Evolutionary conservation across 2,113 vertebrate species (phyloP).

Genomic region (Channa maculata): DNA sequence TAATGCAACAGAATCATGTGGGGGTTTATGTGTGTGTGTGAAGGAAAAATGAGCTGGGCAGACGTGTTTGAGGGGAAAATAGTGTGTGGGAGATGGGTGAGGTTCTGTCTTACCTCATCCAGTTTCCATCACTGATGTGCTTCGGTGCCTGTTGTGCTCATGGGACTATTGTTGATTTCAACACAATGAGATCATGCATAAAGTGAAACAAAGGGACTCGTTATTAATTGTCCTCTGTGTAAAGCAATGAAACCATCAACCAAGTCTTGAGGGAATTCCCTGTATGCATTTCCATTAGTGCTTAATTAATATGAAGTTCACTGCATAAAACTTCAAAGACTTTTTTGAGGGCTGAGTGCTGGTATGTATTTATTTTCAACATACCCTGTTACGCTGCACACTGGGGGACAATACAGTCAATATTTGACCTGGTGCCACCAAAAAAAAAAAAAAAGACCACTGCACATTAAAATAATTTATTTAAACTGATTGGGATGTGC

Average conservation of each 20-base stretch:
- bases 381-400: too few species aligned
- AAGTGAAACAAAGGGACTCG: slow-evolving; percentile 55
- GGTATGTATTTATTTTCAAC: too few species aligned
- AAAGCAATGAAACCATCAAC: not conserved
- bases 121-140: slow-evolving; percentile 33
- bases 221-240: slow-evolving; percentile 49
- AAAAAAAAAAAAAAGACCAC: too few species aligned
- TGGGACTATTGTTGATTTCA: slow-evolving; percentile 65
- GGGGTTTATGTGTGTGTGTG: slow-evolving; percentile 24
- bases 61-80: not conserved
- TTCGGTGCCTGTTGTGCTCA: slow-evolving; percentile 41
- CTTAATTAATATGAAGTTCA: not conserved
- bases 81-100: slow-evolving; percentile 8
- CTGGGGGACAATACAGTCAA: too few species aligned
- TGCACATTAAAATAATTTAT: too few species aligned
- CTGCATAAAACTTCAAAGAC: not conserved
- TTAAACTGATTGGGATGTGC: too few species aligned
- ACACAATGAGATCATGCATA: slow-evolving; percentile 57
- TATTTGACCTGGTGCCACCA: too few species aligned
- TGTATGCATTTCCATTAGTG: not conserved
- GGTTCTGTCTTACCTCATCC: slow-evolving; percentile 63
- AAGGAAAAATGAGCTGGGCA: not conserved
- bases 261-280: not conserved
- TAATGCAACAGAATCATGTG: not conserved
- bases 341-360: too few species aligned